A percentile compares a stretch with the other conserved stretches of the same genome.
Conservation (phyloP, 2,113 vertebrate genomes). For the Salminus brasiliensis region DNA sequence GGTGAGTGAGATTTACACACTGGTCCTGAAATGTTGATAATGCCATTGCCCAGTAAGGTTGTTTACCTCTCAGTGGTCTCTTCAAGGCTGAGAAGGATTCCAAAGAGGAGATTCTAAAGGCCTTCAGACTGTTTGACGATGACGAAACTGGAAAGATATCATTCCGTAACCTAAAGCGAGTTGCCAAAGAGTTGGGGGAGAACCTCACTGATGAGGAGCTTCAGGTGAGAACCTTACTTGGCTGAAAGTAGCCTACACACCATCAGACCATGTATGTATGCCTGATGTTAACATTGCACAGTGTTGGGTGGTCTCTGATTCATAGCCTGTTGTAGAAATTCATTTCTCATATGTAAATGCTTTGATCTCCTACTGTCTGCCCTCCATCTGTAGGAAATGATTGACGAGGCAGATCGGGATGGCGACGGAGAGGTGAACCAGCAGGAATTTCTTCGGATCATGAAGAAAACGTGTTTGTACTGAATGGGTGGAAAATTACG, state of each 20-base stretch:
- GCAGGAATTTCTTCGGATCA: constrained; percentile 92
- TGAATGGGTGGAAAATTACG: constrained; percentile 63
- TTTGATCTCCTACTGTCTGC: not conserved
- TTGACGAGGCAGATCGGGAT: constrained; percentile 89
- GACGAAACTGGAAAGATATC: constrained; percentile 96
- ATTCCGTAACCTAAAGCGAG: constrained; percentile 90
- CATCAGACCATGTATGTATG: not conserved
- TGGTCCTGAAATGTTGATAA: not conserved
- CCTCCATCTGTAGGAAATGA: constrained; percentile 85
- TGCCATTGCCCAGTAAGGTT: not conserved
- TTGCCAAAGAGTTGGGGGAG: constrained; percentile 91
- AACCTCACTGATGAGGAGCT: constrained; percentile 93
- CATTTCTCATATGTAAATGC: not conserved
- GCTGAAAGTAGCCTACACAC: not conserved
- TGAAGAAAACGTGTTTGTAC: constrained; percentile 94
- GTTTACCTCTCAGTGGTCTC: not conserved
- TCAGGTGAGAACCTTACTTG: constrained; percentile 75
- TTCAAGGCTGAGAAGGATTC: constrained; percentile 91
- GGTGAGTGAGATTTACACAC: constrained; percentile 74
- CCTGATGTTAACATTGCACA: not conserved
- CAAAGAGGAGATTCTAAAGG: constrained; percentile 94
- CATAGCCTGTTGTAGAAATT: not conserved
- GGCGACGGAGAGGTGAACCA: constrained; percentile 94
- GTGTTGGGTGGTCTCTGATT: not conserved
- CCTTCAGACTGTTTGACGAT: constrained; percentile 91